These are phyloP conservation scores for Augochlora pura DNA, from an alignment of 1,140 invertebrate species.

Conservation along the genomic window DNA sequence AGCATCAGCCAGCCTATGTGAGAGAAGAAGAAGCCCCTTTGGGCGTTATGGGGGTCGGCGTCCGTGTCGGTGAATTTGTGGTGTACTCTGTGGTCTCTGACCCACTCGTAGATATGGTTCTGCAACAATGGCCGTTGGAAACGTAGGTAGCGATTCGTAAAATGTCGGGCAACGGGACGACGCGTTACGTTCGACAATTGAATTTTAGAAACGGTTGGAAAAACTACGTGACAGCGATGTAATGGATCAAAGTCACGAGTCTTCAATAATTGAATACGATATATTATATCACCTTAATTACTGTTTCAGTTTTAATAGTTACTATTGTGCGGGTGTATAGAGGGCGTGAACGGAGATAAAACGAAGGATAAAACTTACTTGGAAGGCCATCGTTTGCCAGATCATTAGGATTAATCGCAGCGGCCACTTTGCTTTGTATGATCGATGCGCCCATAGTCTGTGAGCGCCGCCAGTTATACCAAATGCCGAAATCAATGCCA, in stretches of 20 bases:
- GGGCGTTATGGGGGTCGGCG: conserved; percentile 94
- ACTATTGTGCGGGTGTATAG: no score
- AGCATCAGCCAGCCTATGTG: conserved; percentile 96
- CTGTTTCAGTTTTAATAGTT: no score
- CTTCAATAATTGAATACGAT: no score
- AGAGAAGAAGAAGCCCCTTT: conserved; percentile 94
- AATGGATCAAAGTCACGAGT: no score
- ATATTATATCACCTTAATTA: no score
- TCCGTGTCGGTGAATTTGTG: conserved; percentile 96
- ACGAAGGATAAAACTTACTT: conserved; percentile 81
- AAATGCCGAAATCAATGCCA: conserved; percentile 80
- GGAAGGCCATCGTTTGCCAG: conserved; percentile 89
- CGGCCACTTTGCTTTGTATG: conserved; percentile 93
- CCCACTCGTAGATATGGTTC: conserved; percentile 89
- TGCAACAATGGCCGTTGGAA: conserved; percentile 49
- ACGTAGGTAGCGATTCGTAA: no score
- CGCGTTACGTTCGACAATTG: no score
- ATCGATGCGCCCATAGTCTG: conserved; percentile 92
- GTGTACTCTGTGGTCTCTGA: conserved; percentile 93
- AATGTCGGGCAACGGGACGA: no score
- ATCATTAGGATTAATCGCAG: conserved; percentile 87
- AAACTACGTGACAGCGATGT: no score
- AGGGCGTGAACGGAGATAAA: no score
- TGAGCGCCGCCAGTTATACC: conserved; percentile 95
- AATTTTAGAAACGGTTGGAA: no score